Base-by-base conservation (phyloP, 1,140 invertebrate species). In the Drosophila elegans region DNA sequence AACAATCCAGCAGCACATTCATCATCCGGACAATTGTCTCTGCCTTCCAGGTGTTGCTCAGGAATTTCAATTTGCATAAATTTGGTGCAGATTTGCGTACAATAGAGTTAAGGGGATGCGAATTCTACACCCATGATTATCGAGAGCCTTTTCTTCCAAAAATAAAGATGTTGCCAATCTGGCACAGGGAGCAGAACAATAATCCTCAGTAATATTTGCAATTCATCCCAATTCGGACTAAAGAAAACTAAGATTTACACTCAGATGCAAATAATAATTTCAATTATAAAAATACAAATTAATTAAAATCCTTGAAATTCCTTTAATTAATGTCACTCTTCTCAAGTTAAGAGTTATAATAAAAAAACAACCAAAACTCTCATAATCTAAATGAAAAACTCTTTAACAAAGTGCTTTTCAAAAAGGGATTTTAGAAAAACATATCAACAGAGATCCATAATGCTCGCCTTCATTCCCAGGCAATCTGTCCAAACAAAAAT, bases 21-120 rank as follows among this genome's bases (percentile, higher is more conserved):
- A 81, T 81, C 78, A 77, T 76, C 56, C 74, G 55, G 62, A 78
- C 75, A 72, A 78, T 78, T 79, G 60, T 52, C 55, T 42, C 54
- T 53, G 55, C 39, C 55, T 44, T 68, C 82, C 82, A 85, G 83
- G 83, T 85, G 82, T 85, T 85, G 82, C 74, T 53, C 61, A 61
- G 78, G 82, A 85, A 85, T 85, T 85, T 85, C 82, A 85, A 85
- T 85, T 85, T 85, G 82, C 82, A 85, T 85, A 85, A 85, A 88
- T 85, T 85, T 85, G 82, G 82, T 82, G 61, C 78, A 82, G 82
- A 85, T 85, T 85, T 85, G 82, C 82, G 82, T 85, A 85, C 82
- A 85, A 85, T 85, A 74, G 82, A 52, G 48, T n/a, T 42, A 53
- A 64, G 52, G 39, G 41, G 49, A 38, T 56, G 45, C 21, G 46